Percentiles rank a stretch among this genome's conserved stretches.
Conservation (phyloP, 35 echinoderm and acorn worm species). For the Diadema setosum region DNA sequence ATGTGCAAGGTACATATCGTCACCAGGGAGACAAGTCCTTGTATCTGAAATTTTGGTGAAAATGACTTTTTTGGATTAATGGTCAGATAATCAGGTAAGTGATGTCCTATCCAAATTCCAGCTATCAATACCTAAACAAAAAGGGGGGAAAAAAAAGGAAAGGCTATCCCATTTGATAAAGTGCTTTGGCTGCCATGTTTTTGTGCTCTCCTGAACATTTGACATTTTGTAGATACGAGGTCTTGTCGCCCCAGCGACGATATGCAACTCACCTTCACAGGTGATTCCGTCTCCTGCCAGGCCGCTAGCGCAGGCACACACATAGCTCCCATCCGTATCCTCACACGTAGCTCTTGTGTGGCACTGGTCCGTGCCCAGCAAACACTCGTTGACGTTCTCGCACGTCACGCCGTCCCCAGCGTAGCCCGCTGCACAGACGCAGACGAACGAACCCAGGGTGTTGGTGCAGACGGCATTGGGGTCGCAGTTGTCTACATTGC, state of each 20-base stretch:
- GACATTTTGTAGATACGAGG: too few species aligned
- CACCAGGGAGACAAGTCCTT: too few species aligned
- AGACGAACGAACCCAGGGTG: constrained; percentile 47
- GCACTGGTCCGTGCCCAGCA: background rate
- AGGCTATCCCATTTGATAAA: too few species aligned
- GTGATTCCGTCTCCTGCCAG: constrained; percentile 56
- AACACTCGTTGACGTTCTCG: constrained; percentile 76
- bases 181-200: too few species aligned
- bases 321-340: constrained; percentile 58
- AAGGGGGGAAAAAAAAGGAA: background rate
- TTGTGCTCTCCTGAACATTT: too few species aligned
- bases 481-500: constrained; percentile 42
- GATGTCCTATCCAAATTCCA: background rate
- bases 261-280: constrained; percentile 69
- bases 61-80: too few species aligned
- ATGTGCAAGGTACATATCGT: background rate
- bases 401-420: constrained; percentile 37
- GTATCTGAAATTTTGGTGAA: too few species aligned
- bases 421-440: constrained; percentile 52
- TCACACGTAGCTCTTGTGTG: constrained; percentile 58
- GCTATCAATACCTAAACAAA: too few species aligned
- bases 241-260: too few species aligned
- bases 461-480: constrained; percentile 48
- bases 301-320: constrained; percentile 54
- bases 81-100: too few species aligned